Conservation (phyloP, 2,888 invertebrate species). For the Eupithecia subfuscata region DNA sequence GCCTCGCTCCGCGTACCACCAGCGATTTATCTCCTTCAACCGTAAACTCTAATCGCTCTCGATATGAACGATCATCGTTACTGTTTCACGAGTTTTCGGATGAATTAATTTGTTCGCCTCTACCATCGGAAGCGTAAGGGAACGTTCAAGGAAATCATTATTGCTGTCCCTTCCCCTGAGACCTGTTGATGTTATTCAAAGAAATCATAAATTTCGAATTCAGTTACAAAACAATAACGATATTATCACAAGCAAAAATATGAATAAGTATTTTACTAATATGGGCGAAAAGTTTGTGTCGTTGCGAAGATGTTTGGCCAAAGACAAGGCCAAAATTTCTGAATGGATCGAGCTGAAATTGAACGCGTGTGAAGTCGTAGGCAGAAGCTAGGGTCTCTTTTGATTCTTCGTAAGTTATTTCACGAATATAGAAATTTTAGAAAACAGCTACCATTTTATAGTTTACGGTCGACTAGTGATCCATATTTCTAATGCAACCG, state of each 20-base stretch:
- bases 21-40: constrained; percentile 71
- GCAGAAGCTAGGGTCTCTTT: not conserved
- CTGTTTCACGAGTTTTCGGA: constrained; percentile 50
- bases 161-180: constrained; percentile 34
- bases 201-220: not conserved
- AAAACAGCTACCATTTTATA: not conserved
- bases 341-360: not conserved
- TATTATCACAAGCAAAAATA: not conserved
- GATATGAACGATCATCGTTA: constrained; percentile 61
- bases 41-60: constrained; percentile 65
- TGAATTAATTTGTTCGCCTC: constrained; percentile 44
- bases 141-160: constrained; percentile 35
- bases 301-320: not conserved
- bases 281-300: not conserved
- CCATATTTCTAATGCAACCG: constrained; percentile 58
- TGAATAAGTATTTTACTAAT: not conserved
- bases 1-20: constrained; percentile 64
- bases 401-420: not conserved
- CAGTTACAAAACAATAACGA: not conserved
- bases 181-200: constrained; percentile 30
- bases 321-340: not conserved
- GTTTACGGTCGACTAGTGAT: constrained; percentile 40
- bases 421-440: not conserved
- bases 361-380: not conserved
- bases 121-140: constrained; percentile 31